These are phyloP conservation scores for Galeruca laticollis DNA, from an alignment of 2,888 invertebrate species.

Conservation along the genomic window DNA sequence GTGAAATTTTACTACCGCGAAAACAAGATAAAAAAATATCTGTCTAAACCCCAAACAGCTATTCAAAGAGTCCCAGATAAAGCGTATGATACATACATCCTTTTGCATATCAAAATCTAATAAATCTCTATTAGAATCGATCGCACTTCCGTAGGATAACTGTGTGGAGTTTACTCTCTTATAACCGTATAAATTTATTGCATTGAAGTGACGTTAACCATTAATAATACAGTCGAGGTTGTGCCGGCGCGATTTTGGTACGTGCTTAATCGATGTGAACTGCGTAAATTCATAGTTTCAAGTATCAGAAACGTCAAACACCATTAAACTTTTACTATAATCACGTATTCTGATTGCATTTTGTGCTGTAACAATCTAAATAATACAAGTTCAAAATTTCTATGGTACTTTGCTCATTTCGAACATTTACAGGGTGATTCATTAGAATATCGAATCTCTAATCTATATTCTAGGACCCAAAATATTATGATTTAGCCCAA, in stretches of 20 bases:
- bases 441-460: too few species aligned
- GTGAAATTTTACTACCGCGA: constrained; percentile 18
- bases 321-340: background rate
- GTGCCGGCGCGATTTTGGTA: background rate
- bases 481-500: too few species aligned
- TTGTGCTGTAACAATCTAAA: background rate
- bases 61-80: constrained; percentile 18
- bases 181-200: constrained; percentile 32
- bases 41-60: constrained; percentile 17
- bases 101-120: constrained; percentile 34
- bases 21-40: constrained; percentile 20
- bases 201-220: constrained; percentile 21
- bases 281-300: constrained; percentile 9
- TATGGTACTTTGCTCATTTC: background rate
- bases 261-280: constrained; percentile 3
- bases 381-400: background rate
- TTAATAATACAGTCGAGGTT: constrained; percentile 15
- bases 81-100: constrained; percentile 28
- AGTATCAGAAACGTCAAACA: constrained; percentile 12
- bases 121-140: constrained; percentile 36
- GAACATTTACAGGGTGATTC: too few species aligned
- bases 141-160: constrained; percentile 27
- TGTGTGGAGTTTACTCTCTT: constrained; percentile 35
- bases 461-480: too few species aligned
- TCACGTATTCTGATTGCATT: background rate